A percentile compares a stretch with the other conserved stretches of the same genome.
Conservation (phyloP, 2,888 invertebrate genomes). For the Drosophila parthenogenetica region DNA sequence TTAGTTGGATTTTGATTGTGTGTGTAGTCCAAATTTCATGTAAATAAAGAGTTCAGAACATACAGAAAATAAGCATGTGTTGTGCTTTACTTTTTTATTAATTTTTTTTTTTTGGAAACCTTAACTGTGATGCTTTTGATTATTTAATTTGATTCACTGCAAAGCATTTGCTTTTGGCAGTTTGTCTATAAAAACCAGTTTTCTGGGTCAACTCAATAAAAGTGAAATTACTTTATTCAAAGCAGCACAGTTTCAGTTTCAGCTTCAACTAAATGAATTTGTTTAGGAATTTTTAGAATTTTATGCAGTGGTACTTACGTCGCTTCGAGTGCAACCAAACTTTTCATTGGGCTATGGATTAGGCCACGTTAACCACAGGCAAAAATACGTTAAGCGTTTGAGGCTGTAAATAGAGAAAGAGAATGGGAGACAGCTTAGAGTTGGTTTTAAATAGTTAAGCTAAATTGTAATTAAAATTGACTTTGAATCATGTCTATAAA, state of each 20-base stretch:
- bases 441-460: background rate
- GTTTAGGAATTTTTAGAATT: background rate
- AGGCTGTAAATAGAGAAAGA: conserved; percentile 40
- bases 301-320: conserved; percentile 58
- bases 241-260: conserved; percentile 21
- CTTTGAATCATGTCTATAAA: conserved; percentile 40
- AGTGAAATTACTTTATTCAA: conserved; percentile 37
- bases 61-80: conserved; percentile 26
- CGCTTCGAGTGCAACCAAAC: conserved; percentile 65
- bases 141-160: conserved; percentile 31
- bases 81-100: conserved; percentile 2
- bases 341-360: conserved; percentile 70
- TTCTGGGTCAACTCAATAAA: conserved; percentile 24
- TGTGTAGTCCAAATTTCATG: conserved; percentile 62
- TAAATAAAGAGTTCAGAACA: conserved; percentile 55
- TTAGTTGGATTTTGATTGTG: conserved; percentile 47
- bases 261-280: background rate
- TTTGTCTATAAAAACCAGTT: conserved; percentile 20
- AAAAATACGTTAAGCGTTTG: conserved; percentile 2
- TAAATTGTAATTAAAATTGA: conserved; percentile 39
- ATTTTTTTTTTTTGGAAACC: conserved; percentile 12
- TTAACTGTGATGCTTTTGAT: conserved; percentile 32
- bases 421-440: conserved; percentile 6
- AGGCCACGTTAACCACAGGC: conserved; percentile 43
- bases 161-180: conserved; percentile 22